Evolutionary conservation across 2,113 vertebrate species (phyloP), one percentile per base, ranked within the genome.

Genomic region (Myiagra hebetior): DNA sequence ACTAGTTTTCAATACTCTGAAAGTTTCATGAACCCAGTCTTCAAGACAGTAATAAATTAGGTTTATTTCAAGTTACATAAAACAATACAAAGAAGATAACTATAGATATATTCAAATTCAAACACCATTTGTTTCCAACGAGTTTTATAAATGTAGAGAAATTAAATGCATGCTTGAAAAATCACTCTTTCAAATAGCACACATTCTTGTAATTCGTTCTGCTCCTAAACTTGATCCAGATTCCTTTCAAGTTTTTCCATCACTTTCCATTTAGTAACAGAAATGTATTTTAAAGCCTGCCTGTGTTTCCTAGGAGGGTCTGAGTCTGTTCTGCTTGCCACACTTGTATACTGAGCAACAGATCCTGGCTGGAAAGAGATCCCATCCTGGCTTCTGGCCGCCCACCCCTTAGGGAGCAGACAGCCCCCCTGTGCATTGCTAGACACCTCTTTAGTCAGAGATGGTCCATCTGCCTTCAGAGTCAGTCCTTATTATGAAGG

Each of bases 401-500:
- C 22, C 16, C 3, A 0, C 3, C 11, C 33, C 22, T 63, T 8
- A 12, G 9, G 42, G 23, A 59, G 24, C 1, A 59, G 35, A 21
- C 22, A 86, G 65, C 11, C 42, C 37, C 33, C 15, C 24, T 3
- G 2, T 22, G 31, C 26, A 20, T 7, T 59, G 10, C n/a, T 52
- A 18, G 13, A 27, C 6, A 53, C 14, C 4, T 11, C 31, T 37
- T 77, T 4, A 62, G 21, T 35, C 24, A 53, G 31, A 49, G 46
- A 69, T 8, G 5, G 13, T 15, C 30, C 62, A 27, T 26, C n/a
- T 62, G 17, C 35, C 49, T 69, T 73, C 31, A 64, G 64, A 76
- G 13, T 4, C 3, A n/a, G 19, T 37, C n/a, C 46, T 41, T 62
- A 21, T 15, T 30, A 15, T 9, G 16, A 11, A 85, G n/a, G 19